Percentiles rank a stretch among this genome's conserved stretches.
These are phyloP conservation scores for Tragelaphus strepsiceros DNA, from an alignment of 2,113 vertebrate species.

Conservation along the genomic window DNA sequence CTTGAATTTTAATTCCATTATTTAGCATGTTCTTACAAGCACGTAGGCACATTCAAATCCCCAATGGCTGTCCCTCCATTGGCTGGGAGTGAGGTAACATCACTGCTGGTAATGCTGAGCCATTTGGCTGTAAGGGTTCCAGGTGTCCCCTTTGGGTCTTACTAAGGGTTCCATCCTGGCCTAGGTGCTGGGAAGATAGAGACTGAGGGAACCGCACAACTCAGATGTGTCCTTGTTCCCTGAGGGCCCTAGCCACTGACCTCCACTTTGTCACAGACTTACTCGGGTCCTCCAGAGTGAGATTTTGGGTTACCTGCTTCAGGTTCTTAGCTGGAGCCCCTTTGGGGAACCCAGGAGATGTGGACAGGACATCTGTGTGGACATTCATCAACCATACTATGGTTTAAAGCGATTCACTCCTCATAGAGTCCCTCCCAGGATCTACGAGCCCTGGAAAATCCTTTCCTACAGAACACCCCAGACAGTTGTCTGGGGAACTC, in stretches of 20 bases:
- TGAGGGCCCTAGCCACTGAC: neutral
- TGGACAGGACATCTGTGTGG: neutral
- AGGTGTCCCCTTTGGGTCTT: neutral
- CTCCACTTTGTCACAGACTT: neutral
- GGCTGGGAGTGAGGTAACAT: no score
- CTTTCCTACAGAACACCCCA: neutral
- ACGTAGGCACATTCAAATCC: neutral
- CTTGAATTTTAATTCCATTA: neutral
- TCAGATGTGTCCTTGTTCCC: neutral
- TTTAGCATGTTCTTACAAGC: neutral
- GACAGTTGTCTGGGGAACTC: no score
- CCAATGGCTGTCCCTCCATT: neutral
- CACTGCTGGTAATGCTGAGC: neutral
- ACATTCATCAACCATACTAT: neutral
- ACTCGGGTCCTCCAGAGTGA: neutral
- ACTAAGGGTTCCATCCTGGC: neutral
- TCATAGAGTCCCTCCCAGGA: neutral
- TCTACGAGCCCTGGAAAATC: neutral
- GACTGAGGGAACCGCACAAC: neutral
- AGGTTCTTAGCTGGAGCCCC: neutral
- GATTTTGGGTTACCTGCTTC: neutral
- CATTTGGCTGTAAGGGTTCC: neutral
- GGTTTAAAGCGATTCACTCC: neutral
- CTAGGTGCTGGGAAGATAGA: neutral
- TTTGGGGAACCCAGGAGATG: neutral